Conservation (phyloP, 2,888 invertebrate genomes). For the Chesias legatella region DNA sequence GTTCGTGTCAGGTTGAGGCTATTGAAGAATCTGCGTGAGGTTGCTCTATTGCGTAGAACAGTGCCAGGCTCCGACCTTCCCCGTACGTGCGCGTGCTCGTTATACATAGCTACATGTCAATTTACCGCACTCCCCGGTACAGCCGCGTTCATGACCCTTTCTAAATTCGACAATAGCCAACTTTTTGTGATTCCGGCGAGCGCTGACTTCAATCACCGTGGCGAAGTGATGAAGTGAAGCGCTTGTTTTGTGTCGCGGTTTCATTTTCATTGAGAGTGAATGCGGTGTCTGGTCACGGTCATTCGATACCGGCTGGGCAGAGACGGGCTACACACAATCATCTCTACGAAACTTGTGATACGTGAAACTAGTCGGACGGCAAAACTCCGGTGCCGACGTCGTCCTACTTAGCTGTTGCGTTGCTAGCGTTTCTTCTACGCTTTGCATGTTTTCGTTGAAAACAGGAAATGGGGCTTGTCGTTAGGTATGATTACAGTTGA, state of each 20-base stretch:
- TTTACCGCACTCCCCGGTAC: constrained; percentile 31
- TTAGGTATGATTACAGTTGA: too few species aligned
- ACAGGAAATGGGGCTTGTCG: constrained; percentile 8
- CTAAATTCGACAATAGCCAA: constrained; percentile 32
- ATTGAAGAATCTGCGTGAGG: constrained; percentile 58
- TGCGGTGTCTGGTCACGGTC: constrained; percentile 60
- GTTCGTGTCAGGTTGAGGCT: constrained; percentile 48
- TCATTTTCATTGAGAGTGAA: constrained; percentile 61
- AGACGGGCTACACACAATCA: constrained; percentile 49
- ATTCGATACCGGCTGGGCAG: constrained; percentile 40
- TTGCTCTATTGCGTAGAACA: constrained; percentile 50
- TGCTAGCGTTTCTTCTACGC: constrained; percentile 34
- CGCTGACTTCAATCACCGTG: constrained; percentile 37
- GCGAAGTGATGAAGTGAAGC: constrained; percentile 38
- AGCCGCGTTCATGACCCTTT: constrained; percentile 36
- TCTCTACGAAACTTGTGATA: constrained; percentile 24
- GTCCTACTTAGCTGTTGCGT: constrained; percentile 70
- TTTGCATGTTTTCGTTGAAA: constrained; percentile 14
- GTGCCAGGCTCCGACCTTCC: constrained; percentile 70
- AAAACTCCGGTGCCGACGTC: constrained; percentile 25
- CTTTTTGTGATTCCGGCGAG: constrained; percentile 32
- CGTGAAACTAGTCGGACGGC: constrained; percentile 23
- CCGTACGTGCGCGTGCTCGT: constrained; percentile 51
- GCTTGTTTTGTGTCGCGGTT: constrained; percentile 33
- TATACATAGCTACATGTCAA: constrained; percentile 44